phyloP scores from a whole-genome alignment of 1,140 invertebrate genomes.

The Gryon sp. region DNA sequence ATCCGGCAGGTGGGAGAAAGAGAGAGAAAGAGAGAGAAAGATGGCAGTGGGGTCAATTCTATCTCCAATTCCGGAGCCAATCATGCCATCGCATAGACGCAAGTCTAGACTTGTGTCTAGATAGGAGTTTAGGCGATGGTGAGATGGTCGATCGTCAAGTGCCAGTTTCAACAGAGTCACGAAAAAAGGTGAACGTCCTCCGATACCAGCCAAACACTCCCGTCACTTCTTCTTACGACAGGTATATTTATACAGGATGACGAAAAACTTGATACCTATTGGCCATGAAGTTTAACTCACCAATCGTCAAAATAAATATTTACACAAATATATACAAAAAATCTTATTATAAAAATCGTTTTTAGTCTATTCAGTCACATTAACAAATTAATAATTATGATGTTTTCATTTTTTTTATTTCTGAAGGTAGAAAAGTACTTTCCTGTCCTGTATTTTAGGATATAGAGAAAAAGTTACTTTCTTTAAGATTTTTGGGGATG shows the following conservation, averaged over 20 bases:
- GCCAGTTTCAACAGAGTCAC: constrained; percentile 69
- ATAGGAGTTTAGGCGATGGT: constrained; percentile 37
- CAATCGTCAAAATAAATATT: too few species aligned
- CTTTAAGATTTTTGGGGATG: too few species aligned
- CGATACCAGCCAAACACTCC: constrained; percentile 69
- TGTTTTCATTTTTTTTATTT: too few species aligned
- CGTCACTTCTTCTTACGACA: constrained; percentile 65
- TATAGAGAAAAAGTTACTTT: too few species aligned
- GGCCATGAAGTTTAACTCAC: not conserved
- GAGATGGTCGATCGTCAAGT: constrained; percentile 47
- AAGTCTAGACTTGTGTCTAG: constrained; percentile 49
- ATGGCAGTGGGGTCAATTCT: not conserved
- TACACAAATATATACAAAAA: too few species aligned
- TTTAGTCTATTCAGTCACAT: too few species aligned
- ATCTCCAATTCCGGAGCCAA: constrained; percentile 27
- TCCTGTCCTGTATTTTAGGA: too few species aligned
- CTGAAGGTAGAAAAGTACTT: too few species aligned
- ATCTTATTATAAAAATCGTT: too few species aligned
- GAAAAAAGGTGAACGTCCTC: constrained; percentile 80
- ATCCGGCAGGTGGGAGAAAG: not conserved
- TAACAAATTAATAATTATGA: too few species aligned
- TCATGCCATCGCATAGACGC: constrained; percentile 32
- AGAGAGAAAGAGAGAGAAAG: too few species aligned
- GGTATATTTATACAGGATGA: constrained; percentile 58
- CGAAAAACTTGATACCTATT: constrained; percentile 26